Evolutionary conservation across 2,888 invertebrate genomes (phyloP), one percentile per base, ranked within the genome.

Genomic region (Cantharis nigra): DNA sequence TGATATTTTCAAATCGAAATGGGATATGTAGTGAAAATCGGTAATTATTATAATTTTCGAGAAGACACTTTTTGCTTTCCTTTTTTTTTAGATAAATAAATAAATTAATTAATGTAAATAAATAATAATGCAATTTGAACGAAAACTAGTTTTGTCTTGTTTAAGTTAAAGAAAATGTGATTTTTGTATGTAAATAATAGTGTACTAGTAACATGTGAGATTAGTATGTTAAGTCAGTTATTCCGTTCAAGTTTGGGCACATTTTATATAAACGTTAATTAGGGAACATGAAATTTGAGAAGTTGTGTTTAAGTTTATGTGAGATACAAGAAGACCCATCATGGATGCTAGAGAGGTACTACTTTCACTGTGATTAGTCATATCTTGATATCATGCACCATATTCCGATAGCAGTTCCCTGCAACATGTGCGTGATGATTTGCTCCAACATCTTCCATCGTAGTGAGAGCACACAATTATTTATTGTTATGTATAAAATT

Each of bases 331-430:
- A 76, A 69, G 33, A 69, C 71, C 28, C 75, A 33, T 49, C 75
- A 75, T 49, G 65, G 71, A 72, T 73, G 71, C n/a, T 49, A 49
- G 49, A 71, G 79, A 80, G 80, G 78, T 81, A 80, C 82, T 81
- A 80, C 78, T 82, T 80, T 83, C 81, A 83, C 84, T 85, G 84
- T 85, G 84, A 85, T 85, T 84, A 83, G 84, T 82, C 85, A 85
- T 85, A 84, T 85, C 85, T 81, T 80, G 82, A 81, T 78, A 76
- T 79, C 78, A 74, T 78, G 78, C 76, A 78, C 78, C 71, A 78
- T 70, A 70, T 71, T 78, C 72, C 71, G 70, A 49, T 72, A 65
- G 71, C 70, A 75, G 73, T 78, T 75, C 78, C 74, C 74, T 74
- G 67, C 49, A 49, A n/a, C 69, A 76, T 78, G 79, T 80, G 78